Conservation (phyloP, 2,888 invertebrate genomes). For the Leucophenga maculata region DNA sequence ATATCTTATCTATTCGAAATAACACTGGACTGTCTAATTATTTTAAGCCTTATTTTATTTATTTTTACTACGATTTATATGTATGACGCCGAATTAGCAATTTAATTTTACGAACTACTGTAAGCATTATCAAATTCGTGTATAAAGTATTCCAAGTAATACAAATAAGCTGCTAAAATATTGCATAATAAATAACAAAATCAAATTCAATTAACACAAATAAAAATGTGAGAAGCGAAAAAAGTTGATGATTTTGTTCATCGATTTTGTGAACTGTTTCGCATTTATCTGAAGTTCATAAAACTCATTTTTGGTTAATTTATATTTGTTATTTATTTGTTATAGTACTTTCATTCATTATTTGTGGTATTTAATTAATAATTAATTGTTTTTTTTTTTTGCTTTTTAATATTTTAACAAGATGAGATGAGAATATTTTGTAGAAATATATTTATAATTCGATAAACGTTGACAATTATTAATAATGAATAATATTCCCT, state of each 20-base stretch:
- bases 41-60: too few species aligned
- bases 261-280: background rate
- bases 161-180: constrained; percentile 11
- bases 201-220: constrained; percentile 1
- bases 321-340: background rate
- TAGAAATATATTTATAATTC: constrained; percentile 11
- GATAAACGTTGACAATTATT: constrained; percentile 24
- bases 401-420: too few species aligned
- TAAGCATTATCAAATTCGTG: too few species aligned
- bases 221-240: too few species aligned
- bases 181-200: constrained; percentile 16
- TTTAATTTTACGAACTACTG: background rate
- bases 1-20: too few species aligned
- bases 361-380: constrained; percentile 4
- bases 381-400: constrained; percentile 22
- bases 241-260: background rate
- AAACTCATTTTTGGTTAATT: constrained; percentile 19
- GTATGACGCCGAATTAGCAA: too few species aligned
- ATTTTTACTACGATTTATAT: too few species aligned
- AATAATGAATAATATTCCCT: constrained; percentile 12
- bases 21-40: too few species aligned
- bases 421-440: background rate
- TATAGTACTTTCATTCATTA: background rate
- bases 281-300: background rate
- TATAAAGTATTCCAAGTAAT: too few species aligned